Base-by-base conservation (phyloP, 2,113 vertebrate species). In the Hiodon alosoides region DNA sequence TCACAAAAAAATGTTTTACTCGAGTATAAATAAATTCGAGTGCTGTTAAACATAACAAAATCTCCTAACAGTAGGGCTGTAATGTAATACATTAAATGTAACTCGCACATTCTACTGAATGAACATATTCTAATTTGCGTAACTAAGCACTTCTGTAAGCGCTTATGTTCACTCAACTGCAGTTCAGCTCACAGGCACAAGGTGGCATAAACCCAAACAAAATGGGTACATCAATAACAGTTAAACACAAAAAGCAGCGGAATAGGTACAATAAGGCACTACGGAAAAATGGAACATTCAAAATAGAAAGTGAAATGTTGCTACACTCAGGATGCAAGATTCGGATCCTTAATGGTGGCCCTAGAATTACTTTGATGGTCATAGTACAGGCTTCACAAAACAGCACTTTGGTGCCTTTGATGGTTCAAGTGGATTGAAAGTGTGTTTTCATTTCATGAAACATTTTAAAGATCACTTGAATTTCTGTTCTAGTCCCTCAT, bases 231-330 rank as follows among this genome's bases (percentile, higher is more conserved):
- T 31, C 31, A 31, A 31, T 31, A 31, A 31, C 31, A 3, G 17
- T 59, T 31, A 13, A 7, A 57, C n/a, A 5, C 51, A 10, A 5
- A 57, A 76, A 53, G 53, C 53, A 58, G 55, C 16, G 51, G 57
- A 67, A 55, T 55, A 64, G 3, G 67, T 31, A 58, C 11, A 17
- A 46, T 73, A 78, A 78, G 76, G 76, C 76, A 78, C 76, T 17
- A 31, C 13, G 58, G 16, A 50, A 58, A 67, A 68, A 14, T 7
- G n/a, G 11, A 52, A 54, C 67, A 51, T 46, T 47, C 17, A 5
- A 46, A 68, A 61, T 11, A 47, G 70, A 78, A 69, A 16, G 14
- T 16, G 48, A 55, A 69, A 73, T 78, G 54, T 61, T 66, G 53
- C 7, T 53, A 51, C 53, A 57, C 5, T 13, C 14, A n/a, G 14